A percentile compares a stretch with the other conserved stretches of the same genome.
Evolutionary conservation across 2,797 vertebrate genomes (phyloP).

Genomic region (Muraenolepis orangiensis): DNA sequence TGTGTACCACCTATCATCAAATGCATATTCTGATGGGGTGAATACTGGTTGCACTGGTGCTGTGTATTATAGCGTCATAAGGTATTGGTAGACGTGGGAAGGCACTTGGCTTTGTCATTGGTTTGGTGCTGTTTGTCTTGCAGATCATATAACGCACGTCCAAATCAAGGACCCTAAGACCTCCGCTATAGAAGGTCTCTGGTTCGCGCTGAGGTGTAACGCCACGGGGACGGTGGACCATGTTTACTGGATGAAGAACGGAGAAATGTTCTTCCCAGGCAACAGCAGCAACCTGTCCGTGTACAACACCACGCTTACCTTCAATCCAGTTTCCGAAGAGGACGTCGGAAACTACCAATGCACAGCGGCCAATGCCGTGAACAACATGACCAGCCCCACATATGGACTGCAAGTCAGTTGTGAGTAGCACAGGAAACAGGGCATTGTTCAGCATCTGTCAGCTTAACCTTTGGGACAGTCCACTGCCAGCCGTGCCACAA

Average conservation of each 20-base stretch:
- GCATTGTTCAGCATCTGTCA: background rate
- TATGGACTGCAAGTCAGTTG: constrained; percentile 54
- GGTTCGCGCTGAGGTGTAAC: constrained; percentile 47
- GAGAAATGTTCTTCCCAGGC: constrained; percentile 5
- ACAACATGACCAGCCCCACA: constrained; percentile 34
- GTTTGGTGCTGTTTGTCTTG: constrained; percentile 12
- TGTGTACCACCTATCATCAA: constrained; percentile 32
- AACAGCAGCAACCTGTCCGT: constrained; percentile 13
- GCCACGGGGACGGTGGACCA: constrained; percentile 35
- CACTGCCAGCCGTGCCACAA: background rate
- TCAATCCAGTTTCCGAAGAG: constrained; percentile 25
- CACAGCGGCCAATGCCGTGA: constrained; percentile 35
- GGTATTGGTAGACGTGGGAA: background rate
- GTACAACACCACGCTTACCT: constrained; percentile 45
- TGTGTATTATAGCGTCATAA: background rate
- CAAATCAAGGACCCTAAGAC: constrained; percentile 10
- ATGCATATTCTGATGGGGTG: too few relatives aligned
- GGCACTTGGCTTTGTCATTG: background rate
- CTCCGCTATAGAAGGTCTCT: constrained; percentile 29
- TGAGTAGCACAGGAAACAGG: constrained; percentile 45
- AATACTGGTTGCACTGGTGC: too few relatives aligned
- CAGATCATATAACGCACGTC: constrained; percentile 43
- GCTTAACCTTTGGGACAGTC: background rate
- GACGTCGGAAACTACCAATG: constrained; percentile 56
- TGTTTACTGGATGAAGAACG: constrained; percentile 59